Evolutionary conservation across 2,888 invertebrate genomes (phyloP), one percentile per base, ranked within the genome.

Genomic region (Dynastes maya): DNA sequence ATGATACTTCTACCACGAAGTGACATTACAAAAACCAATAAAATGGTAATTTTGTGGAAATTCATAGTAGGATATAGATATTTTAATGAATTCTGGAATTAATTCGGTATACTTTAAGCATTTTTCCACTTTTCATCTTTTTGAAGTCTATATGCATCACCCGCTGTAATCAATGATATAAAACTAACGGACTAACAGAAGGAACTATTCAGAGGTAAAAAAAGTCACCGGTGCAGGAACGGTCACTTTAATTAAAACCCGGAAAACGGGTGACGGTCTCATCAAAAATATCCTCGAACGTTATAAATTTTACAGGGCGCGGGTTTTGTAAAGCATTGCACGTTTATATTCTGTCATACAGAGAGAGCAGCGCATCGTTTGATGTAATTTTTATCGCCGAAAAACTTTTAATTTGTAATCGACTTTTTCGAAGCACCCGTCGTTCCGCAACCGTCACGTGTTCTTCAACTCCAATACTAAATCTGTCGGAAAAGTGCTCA

Each of bases 391-490:
- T 79, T 79, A 79, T 77, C 71, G 61, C 76, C 64, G 65, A 72
- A 72, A 79, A 79, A 77, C 77, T 79, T 79, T 79, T 79, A 79
- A 79, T 79, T 79, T 74, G 77, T 77, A 79, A 79, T 76, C 74
- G 77, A 74, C 77, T 72, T 77, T 51, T 77, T 68, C 49, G 67
- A 49, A 49, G 65, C 67, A 40, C 55, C 76, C 77, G 55, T 8
- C 45, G 76, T 27, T 53, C 4, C 22, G 61, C 8, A 45, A 37
- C 16, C 53, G 22, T 22, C 53, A 55, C 67, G 51, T 65, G 67
- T 49, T 51, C 65, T 63, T 65, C 45, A 74, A 61, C 58, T 40
- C 40, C 61, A 29, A 61, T 74, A 74, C 72, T 61, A 74, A 74
- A 74, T 74, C 61, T 74, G 72, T 74, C 49, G 72, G 72, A 74